Evolutionary conservation across 1,140 invertebrate species (phyloP), one percentile per base, ranked within the genome.

Genomic region (Drosophila repleta): DNA sequence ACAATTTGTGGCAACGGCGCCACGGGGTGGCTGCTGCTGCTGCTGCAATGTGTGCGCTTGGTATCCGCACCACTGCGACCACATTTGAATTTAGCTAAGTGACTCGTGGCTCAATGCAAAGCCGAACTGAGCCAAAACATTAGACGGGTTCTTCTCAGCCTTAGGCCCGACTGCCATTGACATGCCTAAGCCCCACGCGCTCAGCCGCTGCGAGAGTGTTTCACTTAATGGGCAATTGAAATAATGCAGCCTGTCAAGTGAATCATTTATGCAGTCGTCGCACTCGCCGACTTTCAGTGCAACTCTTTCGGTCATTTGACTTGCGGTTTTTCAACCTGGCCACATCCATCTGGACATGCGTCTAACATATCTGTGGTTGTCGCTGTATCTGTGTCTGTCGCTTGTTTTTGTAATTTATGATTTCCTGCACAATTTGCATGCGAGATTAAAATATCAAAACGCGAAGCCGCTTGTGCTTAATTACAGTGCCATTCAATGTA

Each of bases 381-480:
- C 3, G 10, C 35, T 13, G 7, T 18, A 29, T 46, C 32, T 32
- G 21, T 20, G 13, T 45, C 39, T 24, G 32, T 58, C 13, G 53
- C 43, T 75, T 71, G 55, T 77, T 72, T 74, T 65, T 61, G 64
- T 76, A 72, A 85, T 88, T 85, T 82, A 88, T 85, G 78, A 85
- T 80, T 87, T 82, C 82, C 82, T 87, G 70, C 45, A 60, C 74
- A 87, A 57, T 81, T 84, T 74, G 69, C 74, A 83, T 79, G 46
- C 43, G 66, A 82, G 82, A 87, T 85, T 85, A 88, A 79, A 74
- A 70, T 66, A 82, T 85, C 82, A 76, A 78, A 78, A 64, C 39
- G 49, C 49, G 58, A 67, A 62, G 69, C 64, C 63, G 65, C 65
- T 67, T 67, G 75, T 74, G 62, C 70, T 79, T 75, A 75, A 78